Percentiles rank a stretch among this genome's conserved stretches.
Evolutionary conservation across 2,797 vertebrate genomes (phyloP).

Genomic region (Echiichthys vipera): DNA sequence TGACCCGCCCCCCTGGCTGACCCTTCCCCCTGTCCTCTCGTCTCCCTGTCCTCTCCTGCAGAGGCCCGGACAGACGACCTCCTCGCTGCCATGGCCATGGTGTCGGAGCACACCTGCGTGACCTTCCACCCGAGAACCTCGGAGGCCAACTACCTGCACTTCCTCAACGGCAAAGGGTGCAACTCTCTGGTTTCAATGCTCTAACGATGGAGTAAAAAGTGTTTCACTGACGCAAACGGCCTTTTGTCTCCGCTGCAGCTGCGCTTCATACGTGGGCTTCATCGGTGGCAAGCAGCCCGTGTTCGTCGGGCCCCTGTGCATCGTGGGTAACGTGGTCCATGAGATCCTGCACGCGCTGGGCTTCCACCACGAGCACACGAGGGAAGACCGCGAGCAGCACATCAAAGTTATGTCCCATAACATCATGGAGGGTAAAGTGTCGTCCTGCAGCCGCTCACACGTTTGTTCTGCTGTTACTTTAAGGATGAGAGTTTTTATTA

Average conservation of each 20-base stretch:
- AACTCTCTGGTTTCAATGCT: too few species aligned
- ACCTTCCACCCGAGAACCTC: slow-evolving; percentile 49
- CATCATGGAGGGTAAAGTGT: slow-evolving; percentile 59
- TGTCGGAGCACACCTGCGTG: slow-evolving; percentile 70
- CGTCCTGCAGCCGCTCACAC: too few species aligned
- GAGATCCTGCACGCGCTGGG: slow-evolving; percentile 80
- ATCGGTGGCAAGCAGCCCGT: slow-evolving; percentile 55
- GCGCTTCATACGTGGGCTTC: slow-evolving; percentile 73
- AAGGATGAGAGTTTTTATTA: too few species aligned
- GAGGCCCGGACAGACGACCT: slow-evolving; percentile 27
- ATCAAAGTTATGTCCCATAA: slow-evolving; percentile 46
- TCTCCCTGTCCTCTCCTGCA: neutral
- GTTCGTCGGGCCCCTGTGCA: slow-evolving; percentile 41
- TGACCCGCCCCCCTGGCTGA: too few species aligned
- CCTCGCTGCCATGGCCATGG: slow-evolving; percentile 57
- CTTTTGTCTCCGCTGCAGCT: slow-evolving; percentile 48
- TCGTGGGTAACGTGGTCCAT: slow-evolving; percentile 71
- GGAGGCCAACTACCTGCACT: slow-evolving; percentile 65
- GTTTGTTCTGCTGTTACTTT: too few species aligned
- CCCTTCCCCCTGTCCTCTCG: too few species aligned
- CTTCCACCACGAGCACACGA: slow-evolving; percentile 80
- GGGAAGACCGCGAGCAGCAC: slow-evolving; percentile 56
- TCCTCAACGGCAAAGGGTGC: slow-evolving; percentile 44
- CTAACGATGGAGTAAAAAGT: neutral
- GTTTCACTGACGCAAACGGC: neutral